phyloP scores from a whole-genome alignment of 1,140 invertebrate species.

The Pseudomyrmex gracilis region DNA sequence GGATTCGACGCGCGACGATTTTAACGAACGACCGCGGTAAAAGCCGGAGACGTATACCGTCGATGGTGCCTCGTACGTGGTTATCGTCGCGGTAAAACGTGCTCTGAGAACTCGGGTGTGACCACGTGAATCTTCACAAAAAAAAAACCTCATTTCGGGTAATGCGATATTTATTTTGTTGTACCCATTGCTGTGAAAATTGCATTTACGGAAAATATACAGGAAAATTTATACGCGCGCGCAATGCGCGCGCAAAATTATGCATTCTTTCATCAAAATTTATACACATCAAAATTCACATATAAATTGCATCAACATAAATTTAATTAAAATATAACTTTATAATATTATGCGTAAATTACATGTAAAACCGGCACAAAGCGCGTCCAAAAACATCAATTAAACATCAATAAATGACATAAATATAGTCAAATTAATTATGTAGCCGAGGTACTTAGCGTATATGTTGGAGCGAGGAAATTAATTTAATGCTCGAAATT shows the following conservation, averaged over 20 bases:
- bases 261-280: no score
- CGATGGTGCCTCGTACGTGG: conserved; percentile 22
- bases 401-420: background rate
- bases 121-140: no score
- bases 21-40: conserved; percentile 51
- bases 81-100: conserved; percentile 10
- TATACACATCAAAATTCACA: no score
- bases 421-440: background rate
- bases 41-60: conserved; percentile 12
- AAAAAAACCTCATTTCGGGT: no score
- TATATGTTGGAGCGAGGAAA: conserved; percentile 9
- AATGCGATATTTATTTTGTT: no score
- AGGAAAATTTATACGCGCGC: no score
- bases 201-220: no score
- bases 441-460: background rate
- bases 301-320: background rate
- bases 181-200: no score
- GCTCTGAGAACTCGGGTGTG: background rate
- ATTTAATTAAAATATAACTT: background rate
- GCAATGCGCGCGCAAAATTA: no score
- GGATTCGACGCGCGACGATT: conserved; percentile 43
- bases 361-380: no score
- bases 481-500: conserved; percentile 23
- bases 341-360: no score
- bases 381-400: no score